These are phyloP conservation scores for Cercocebus atys DNA, from an alignment of 2,113 vertebrate species.

Conservation along the genomic window DNA sequence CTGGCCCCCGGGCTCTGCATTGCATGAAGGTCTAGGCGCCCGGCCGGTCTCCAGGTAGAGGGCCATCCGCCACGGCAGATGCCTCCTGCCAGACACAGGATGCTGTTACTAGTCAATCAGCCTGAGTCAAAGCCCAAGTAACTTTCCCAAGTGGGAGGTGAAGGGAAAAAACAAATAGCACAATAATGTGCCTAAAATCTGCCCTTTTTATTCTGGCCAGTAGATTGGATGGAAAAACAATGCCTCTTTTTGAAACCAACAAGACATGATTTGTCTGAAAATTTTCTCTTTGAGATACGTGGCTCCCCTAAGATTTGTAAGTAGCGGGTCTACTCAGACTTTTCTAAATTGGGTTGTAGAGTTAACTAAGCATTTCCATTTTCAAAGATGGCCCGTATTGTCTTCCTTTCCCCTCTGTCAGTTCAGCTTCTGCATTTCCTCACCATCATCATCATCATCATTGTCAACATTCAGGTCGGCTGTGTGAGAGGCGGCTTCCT, in stretches of 20 bases:
- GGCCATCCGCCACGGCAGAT: not conserved
- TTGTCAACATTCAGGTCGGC: accelerated
- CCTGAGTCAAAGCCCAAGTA: slow-evolving; percentile 1
- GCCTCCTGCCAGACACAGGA: not conserved
- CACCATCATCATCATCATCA: too few species aligned
- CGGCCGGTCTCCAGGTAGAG: not conserved
- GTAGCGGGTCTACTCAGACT: not conserved
- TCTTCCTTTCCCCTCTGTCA: not conserved
- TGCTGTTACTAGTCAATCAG: slow-evolving; percentile 29
- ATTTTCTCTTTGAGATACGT: not conserved
- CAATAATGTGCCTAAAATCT: slow-evolving; percentile 40
- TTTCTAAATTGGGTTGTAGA: not conserved
- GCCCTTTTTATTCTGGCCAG: not conserved
- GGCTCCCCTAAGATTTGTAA: not conserved
- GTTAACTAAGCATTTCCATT: not conserved
- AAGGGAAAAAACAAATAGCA: not conserved
- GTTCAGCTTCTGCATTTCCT: not conserved
- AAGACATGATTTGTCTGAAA: slow-evolving; percentile 43
- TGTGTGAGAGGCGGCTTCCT: not conserved
- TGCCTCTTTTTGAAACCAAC: slow-evolving; percentile 12
- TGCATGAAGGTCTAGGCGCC: not conserved
- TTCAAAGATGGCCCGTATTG: not conserved
- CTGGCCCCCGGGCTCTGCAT: not conserved
- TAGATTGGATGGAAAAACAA: too few species aligned
- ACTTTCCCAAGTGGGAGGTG: not conserved